A percentile compares a stretch with the other conserved stretches of the same genome.
Conservation (phyloP, 2,797 vertebrate species). For the Takifugu rubripes region DNA sequence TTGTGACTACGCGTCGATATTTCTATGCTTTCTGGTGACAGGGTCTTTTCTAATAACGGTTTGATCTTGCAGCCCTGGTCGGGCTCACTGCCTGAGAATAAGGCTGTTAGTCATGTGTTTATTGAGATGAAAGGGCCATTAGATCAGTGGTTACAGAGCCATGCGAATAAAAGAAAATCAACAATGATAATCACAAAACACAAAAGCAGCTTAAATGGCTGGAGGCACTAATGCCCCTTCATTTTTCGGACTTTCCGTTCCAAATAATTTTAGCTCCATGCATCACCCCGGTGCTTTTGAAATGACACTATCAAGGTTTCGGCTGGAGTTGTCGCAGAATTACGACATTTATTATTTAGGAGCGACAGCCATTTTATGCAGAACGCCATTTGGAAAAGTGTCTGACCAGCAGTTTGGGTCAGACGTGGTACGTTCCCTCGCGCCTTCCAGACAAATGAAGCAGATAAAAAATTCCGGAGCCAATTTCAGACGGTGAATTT, state of each 20-base stretch:
- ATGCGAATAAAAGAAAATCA: slow-evolving; percentile 43
- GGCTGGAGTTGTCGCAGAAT: too few relatives aligned
- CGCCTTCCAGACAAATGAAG: too few relatives aligned
- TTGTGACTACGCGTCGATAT: slow-evolving; percentile 60
- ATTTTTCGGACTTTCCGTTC: too few relatives aligned
- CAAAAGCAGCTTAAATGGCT: slow-evolving; percentile 54
- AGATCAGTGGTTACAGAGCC: slow-evolving; percentile 50
- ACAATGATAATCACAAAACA: slow-evolving; percentile 47
- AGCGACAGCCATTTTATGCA: too few relatives aligned
- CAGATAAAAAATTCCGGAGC: too few relatives aligned
- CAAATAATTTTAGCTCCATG: too few relatives aligned
- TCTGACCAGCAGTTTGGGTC: background rate
- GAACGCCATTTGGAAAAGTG: too few relatives aligned
- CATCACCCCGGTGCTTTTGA: too few relatives aligned
- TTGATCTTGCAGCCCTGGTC: slow-evolving; percentile 51
- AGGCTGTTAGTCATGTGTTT: slow-evolving; percentile 67
- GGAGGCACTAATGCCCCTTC: slow-evolving; percentile 16
- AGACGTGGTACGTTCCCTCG: too few relatives aligned
- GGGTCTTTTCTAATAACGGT: slow-evolving; percentile 76
- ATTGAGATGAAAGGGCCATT: slow-evolving; percentile 59
- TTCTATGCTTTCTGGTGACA: slow-evolving; percentile 59
- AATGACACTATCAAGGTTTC: too few relatives aligned
- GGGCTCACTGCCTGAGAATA: slow-evolving; percentile 62
- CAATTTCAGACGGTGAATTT: too few relatives aligned
- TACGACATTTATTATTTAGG: too few relatives aligned